Conservation (phyloP, 2,113 vertebrate species). For the Axis porcinus region DNA sequence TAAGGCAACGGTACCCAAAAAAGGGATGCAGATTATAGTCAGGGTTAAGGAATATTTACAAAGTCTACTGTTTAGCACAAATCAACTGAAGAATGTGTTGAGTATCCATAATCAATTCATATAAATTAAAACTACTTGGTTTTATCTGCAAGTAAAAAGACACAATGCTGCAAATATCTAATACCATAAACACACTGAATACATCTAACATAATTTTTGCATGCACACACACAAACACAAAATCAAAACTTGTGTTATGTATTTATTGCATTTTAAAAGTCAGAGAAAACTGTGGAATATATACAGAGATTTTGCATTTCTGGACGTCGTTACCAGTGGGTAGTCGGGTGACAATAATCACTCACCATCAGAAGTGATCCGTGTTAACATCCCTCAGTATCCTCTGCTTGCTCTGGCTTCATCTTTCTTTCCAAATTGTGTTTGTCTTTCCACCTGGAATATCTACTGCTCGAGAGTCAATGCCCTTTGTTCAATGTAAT, state of each 20-base stretch:
- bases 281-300: not conserved
- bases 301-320: not conserved
- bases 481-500: not conserved
- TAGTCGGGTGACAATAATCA: not conserved
- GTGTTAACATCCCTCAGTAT: not conserved
- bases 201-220: not conserved
- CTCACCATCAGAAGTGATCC: not conserved
- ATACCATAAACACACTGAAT: not conserved
- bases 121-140: not conserved
- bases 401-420: not conserved
- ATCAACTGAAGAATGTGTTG: not conserved
- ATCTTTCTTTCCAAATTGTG: not conserved
- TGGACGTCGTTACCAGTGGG: not conserved
- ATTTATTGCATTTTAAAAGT: not conserved
- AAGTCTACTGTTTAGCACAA: not conserved
- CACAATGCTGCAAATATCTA: not conserved
- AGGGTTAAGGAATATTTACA: not conserved
- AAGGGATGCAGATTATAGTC: not conserved
- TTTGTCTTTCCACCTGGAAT: not conserved
- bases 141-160: not conserved
- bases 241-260: not conserved
- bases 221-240: not conserved
- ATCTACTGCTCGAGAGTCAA: not conserved
- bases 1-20: not conserved
- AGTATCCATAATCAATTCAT: not conserved